Base-by-base conservation (phyloP, 2,113 vertebrate genomes). In the Euleptes europaea region DNA sequence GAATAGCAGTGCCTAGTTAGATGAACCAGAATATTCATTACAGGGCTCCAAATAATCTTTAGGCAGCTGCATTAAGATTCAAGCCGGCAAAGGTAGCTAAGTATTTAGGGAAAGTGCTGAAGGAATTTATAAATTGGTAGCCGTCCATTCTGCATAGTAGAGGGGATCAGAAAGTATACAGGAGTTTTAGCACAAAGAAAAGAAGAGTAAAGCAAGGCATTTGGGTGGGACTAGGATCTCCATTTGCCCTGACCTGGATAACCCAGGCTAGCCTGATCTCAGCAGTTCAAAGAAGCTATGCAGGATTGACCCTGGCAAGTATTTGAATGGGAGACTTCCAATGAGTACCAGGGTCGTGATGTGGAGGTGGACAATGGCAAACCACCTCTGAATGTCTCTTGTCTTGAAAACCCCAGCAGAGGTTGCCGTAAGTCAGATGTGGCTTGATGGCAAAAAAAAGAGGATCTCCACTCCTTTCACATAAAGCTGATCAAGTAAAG, bases 1-100 rank as follows among this genome's bases (percentile, higher is more conserved):
- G 94, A 95, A 93, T 95, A 94, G 85, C 87, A 95, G 88, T 90
- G 89, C 92, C 88, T 94, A 93, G 87, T 91, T 93, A 87, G 73
- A 88, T 40, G 82, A 94, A 78, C 28, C 57, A 81, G 86, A 90
- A 90, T 93, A 94, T 91, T 95, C 91, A 91, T 96, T 93, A 93
- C 76, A 80, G 89, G 86, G 47, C 90, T 91, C 85, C 70, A 83
- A 88, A 69, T 88, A 85, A 77, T 91, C 80, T 94, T 91, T 88
- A 92, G 88, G 89, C 88, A 92, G 63, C 17, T 77, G 60, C 65
- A 75, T 86, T 89, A 92, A 70, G 60, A 94, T 90, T 94, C 89
- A 90, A 67, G 42, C 85, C 44, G 38, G 65, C 85, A 86, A 88
- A 70, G 91, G 91, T 89, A 92, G 89, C 86, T 86, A 85, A 49